A percentile compares a stretch with the other conserved stretches of the same genome.
These are phyloP conservation scores for Orthosia incerta DNA, from an alignment of 2,888 invertebrate genomes.

Conservation along the genomic window DNA sequence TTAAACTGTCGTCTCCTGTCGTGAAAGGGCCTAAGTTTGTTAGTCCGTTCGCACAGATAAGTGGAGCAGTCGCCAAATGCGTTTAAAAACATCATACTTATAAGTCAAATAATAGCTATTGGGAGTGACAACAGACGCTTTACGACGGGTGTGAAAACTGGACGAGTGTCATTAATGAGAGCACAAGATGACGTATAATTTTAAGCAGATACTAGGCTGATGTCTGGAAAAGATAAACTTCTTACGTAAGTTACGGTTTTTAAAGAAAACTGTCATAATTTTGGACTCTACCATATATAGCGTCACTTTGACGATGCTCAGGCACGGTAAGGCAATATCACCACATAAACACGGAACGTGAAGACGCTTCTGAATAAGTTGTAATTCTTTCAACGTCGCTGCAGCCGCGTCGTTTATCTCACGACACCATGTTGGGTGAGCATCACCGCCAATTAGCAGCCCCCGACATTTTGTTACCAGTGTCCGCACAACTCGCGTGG, in stretches of 20 bases:
- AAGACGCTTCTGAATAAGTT: conserved; percentile 57
- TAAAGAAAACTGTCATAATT: conserved; percentile 18
- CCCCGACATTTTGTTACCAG: conserved; percentile 73
- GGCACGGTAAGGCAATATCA: conserved; percentile 10
- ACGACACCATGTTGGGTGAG: conserved; percentile 72
- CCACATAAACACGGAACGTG: conserved; percentile 60
- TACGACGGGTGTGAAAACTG: neutral
- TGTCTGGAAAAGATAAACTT: conserved; percentile 14
- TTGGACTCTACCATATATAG: conserved; percentile 13
- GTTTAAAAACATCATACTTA: conserved; percentile 21
- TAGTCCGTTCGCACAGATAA: conserved; percentile 1
- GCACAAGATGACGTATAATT: conserved; percentile 28
- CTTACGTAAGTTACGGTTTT: conserved; percentile 2
- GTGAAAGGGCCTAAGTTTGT: conserved; percentile 7
- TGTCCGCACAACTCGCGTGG: conserved; percentile 75
- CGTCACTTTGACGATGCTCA: conserved; percentile 36
- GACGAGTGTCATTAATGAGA: conserved; percentile 6
- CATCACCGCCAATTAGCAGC: conserved; percentile 78
- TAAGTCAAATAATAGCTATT: conserved; percentile 25
- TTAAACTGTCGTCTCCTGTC: neutral
- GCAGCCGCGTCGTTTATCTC: conserved; percentile 70
- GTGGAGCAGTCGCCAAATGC: conserved; percentile 5
- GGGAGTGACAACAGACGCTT: conserved; percentile 17
- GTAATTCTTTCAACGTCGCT: conserved; percentile 67
- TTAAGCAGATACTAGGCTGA: conserved; percentile 3